These are phyloP conservation scores for Nesoenas mayeri DNA, from an alignment of 2,113 vertebrate species.

Conservation along the genomic window DNA sequence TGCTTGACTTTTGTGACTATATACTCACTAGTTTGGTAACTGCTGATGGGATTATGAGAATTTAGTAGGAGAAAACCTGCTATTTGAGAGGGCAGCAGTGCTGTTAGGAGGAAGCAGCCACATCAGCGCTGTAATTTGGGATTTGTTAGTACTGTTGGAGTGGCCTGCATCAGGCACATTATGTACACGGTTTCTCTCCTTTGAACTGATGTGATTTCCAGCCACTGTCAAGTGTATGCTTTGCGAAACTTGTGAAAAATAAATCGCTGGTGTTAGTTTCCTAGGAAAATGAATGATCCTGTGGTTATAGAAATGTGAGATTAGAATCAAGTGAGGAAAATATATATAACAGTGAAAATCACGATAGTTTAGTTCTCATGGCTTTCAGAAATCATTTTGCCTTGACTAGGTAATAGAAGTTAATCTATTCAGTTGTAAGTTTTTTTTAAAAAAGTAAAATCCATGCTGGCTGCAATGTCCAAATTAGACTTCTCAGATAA, in stretches of 20 bases:
- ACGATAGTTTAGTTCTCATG: background rate
- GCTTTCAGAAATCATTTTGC: background rate
- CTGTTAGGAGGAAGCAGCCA: background rate
- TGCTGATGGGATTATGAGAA: background rate
- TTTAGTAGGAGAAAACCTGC: background rate
- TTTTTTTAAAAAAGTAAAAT: background rate
- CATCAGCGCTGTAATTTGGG: background rate
- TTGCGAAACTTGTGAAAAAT: background rate
- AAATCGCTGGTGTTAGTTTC: background rate
- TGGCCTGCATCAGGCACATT: background rate
- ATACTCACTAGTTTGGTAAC: background rate
- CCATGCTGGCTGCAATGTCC: background rate
- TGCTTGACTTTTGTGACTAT: background rate
- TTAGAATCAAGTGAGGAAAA: background rate
- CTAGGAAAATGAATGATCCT: background rate
- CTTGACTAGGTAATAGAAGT: background rate
- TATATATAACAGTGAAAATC: background rate
- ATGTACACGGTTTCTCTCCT: background rate
- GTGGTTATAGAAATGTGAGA: background rate
- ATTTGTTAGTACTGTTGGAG: background rate
- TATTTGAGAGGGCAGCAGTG: background rate
- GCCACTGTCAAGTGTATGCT: accelerated
- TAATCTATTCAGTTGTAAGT: background rate
- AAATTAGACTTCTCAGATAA: background rate
- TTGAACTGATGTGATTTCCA: background rate